Base-by-base conservation (phyloP, 2,797 vertebrate species). In the Mycteria americana region DNA sequence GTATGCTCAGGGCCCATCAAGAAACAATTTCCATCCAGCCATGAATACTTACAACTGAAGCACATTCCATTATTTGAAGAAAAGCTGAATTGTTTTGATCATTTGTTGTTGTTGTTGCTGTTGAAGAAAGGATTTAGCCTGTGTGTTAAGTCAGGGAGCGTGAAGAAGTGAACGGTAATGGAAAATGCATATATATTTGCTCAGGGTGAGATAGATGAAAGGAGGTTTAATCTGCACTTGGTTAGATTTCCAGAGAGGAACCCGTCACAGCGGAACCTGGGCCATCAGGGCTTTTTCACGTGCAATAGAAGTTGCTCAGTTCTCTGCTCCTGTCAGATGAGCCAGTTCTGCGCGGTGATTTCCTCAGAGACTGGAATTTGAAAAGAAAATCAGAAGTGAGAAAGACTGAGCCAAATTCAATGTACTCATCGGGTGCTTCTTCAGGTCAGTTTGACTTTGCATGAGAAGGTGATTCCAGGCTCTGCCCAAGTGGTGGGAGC, bases 31-130 rank as follows among this genome's bases (percentile, higher is more conserved):
- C 64, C 45, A 93, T 41, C 43, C 78, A 85, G 27, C 68, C n/a
- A 35, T 83, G 85, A 93, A 85, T 85, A 92, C 77, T 92, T 93
- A 87, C 74, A 88, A n/a, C n/a, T n/a, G 59, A 85, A 88, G 57
- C 43, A 72, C 13, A 60, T 76, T 60, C 45, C 37, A 25, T 60
- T 60, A 64, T 72, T 81, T 67, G 74, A 85, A 73, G 84, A 67
- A 83, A 76, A 86, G 45, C 50, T 17, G 74, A 90, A 73, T 59
- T 78, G 69, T 74, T 93, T 75, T 70, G 79, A 69, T 93, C 23
- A 24, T 77, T 91, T 88, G 25, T 60, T 84, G 28, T 35, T 72
- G 57, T 56, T 48, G 70, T 28, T 59, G 54, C 23, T 37, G 24
- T 28, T 50, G 68, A 75, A 50, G 70, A 41, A 92, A 83, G 28